These are phyloP conservation scores for Oscheius sp. DNA, from an alignment of 2,888 invertebrate genomes.

Conservation along the genomic window DNA sequence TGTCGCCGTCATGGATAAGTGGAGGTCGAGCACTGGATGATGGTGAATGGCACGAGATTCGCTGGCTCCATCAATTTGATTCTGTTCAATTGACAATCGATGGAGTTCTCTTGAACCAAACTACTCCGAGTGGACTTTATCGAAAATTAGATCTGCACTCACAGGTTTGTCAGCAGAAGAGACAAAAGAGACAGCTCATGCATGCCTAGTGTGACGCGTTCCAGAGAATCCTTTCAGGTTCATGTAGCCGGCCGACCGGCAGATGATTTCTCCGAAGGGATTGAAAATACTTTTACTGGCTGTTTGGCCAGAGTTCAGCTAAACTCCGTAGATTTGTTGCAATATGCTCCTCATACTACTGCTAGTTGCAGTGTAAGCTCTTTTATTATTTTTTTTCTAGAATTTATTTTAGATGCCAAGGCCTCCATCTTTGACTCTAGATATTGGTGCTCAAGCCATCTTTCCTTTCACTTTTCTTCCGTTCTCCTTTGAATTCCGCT, in stretches of 20 bases:
- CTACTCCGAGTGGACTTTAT: constrained; percentile 66
- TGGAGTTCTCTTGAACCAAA: constrained; percentile 62
- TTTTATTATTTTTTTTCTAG: constrained; percentile 17
- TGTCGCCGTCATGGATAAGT: constrained; percentile 55
- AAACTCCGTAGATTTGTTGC: constrained; percentile 62
- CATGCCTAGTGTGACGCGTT: constrained; percentile 1
- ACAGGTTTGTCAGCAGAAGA: constrained; percentile 39
- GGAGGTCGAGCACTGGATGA: constrained; percentile 66
- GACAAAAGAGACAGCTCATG: constrained; percentile 9
- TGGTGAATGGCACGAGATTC: constrained; percentile 67
- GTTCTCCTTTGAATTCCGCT: constrained; percentile 66
- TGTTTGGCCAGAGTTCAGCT: constrained; percentile 62
- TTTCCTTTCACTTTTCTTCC: constrained; percentile 68
- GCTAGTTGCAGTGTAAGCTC: constrained; percentile 35
- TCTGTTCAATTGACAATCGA: constrained; percentile 64
- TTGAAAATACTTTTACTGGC: constrained; percentile 56
- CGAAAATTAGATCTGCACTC: constrained; percentile 67
- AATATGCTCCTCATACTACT: constrained; percentile 50
- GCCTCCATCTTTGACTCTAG: constrained; percentile 59
- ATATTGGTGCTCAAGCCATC: constrained; percentile 45
- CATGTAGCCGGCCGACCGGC: constrained; percentile 64
- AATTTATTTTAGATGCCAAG: constrained; percentile 43
- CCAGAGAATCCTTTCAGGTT: constrained; percentile 44
- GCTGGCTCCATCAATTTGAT: constrained; percentile 68
- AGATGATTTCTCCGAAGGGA: constrained; percentile 61